phyloP scores from a whole-genome alignment of 2,797 vertebrate genomes.

The Chrysocyon brachyurus region DNA sequence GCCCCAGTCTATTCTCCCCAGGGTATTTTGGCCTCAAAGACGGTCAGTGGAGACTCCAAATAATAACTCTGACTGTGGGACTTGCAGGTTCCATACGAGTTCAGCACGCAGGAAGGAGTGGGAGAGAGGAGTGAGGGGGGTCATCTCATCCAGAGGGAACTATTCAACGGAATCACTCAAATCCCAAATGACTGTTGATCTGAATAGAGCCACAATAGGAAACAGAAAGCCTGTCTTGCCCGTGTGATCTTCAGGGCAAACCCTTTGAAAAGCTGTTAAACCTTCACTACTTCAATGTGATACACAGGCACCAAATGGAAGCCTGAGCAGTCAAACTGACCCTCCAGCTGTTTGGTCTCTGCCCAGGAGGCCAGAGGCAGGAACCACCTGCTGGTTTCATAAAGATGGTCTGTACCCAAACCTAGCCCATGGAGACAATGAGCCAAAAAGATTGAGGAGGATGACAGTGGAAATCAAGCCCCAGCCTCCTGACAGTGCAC shows the following conservation, averaged over 20 bases:
- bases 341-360: too few species aligned
- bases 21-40: not conserved
- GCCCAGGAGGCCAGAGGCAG: not conserved
- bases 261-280: not conserved
- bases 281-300: not conserved
- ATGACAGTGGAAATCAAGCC: not conserved
- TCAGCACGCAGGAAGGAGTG: not conserved
- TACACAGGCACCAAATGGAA: not conserved
- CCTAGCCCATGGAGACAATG: not conserved
- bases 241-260: not conserved
- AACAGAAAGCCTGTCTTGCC: not conserved
- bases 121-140: not conserved
- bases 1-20: not conserved
- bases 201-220: conserved; percentile 24
- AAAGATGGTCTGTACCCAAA: not conserved
- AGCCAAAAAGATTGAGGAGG: not conserved
- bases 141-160: not conserved
- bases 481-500: not conserved
- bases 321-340: not conserved
- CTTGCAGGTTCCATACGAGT: not conserved
- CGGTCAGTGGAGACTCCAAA: not conserved
- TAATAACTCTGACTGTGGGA: not conserved
- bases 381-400: not conserved
- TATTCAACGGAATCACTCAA: not conserved
- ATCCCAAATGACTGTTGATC: not conserved